Conservation (phyloP, 2,797 vertebrate genomes). For the Pangasius krempfi region DNA sequence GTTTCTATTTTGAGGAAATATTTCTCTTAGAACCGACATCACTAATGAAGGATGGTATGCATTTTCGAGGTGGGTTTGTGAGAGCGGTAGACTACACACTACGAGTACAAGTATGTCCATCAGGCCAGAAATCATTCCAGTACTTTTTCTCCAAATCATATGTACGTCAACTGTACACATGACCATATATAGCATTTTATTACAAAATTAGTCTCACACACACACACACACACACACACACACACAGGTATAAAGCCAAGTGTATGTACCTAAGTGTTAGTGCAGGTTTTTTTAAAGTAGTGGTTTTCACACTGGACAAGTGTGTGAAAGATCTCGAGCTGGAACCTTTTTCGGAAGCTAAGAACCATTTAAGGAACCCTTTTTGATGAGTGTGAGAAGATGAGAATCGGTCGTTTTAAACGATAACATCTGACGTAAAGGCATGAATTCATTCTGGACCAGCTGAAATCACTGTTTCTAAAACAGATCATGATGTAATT, state of each 20-base stretch:
- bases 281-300: not conserved
- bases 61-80: constrained; percentile 29
- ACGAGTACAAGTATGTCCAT: constrained; percentile 28
- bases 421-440: constrained; percentile 55
- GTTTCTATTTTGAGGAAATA: constrained; percentile 30
- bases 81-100: constrained; percentile 29
- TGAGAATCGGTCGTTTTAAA: constrained; percentile 39
- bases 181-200: constrained; percentile 61
- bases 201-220: not conserved
- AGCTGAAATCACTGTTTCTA: constrained; percentile 58
- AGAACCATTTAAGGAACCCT: not conserved
- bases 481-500: constrained; percentile 53
- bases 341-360: not conserved
- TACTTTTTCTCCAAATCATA: constrained; percentile 31
- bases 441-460: constrained; percentile 44
- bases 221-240: constrained; percentile 1
- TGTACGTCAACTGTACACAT: constrained; percentile 41
- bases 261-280: not conserved
- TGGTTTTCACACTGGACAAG: not conserved
- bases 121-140: constrained; percentile 10
- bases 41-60: constrained; percentile 38
- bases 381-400: not conserved
- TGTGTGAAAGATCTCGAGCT: not conserved
- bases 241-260: not conserved
- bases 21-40: constrained; percentile 22